Evolutionary conservation across 2,888 invertebrate genomes (phyloP), one percentile per base, ranked within the genome.

Genomic region (Drosophila demipolita): DNA sequence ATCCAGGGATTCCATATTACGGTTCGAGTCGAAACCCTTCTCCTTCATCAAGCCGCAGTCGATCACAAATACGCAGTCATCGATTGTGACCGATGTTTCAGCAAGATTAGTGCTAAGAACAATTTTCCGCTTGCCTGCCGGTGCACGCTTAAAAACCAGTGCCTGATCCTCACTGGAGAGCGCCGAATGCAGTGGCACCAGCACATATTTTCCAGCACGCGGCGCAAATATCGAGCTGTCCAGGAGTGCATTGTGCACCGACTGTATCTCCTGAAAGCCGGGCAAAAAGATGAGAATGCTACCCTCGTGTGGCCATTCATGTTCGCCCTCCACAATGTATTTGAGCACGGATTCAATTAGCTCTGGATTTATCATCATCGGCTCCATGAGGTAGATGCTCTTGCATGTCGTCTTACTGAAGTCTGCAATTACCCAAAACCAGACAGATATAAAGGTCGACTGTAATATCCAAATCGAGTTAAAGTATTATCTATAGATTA

Each of bases 1-100:
- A 82, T 97, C 97, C 32, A 99, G 93, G 55, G 97, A 97, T 83
- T 97, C 97, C 97, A 97, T 97, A 90, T 97, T 97, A 72, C 96
- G 95, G 91, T 97, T 97, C 0, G 97, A 89, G 68, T 93, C 92
- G 60, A 93, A 93, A 53, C 91, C 94, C 90, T 97, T 98, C 93
- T 98, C 98, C 93, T 98, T 98, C 96, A 98, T 98, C 92, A 97
- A 95, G 0, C 99, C 99, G 62, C 96, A 96, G 92, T 99, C 98
- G 50, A 99, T 95, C 1, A 99, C 99, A 91, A 97, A 99, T 0
- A 98, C 97, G 82, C 99, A 98, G 93, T 99, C 98, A 89, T 98
- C 97, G 73, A 99, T 98, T 8, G 99, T 99, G 9, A 99, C 96
- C 0, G 98, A 98, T 0, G 98, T 99, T 94, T 99, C 99, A 0